Conservation (phyloP, 1,140 invertebrate species). For the Spodoptera litura region DNA sequence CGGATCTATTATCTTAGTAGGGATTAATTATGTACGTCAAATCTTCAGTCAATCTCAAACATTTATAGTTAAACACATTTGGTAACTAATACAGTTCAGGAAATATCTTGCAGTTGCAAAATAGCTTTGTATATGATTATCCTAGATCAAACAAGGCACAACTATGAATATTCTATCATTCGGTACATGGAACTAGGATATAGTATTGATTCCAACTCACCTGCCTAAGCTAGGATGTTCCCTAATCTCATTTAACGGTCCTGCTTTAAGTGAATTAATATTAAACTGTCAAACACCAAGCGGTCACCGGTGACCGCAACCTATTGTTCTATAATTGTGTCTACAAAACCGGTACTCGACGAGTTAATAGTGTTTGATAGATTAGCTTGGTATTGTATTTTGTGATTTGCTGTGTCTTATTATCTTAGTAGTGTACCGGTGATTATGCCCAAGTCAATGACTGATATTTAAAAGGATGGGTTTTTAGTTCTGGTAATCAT, state of each 20-base stretch:
- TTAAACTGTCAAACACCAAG: no score
- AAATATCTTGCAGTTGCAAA: constrained; percentile 15
- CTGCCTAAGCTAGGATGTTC: neutral
- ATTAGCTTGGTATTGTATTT: neutral
- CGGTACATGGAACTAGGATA: constrained; percentile 7
- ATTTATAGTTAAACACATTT: no score
- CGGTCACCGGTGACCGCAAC: no score
- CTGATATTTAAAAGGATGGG: no score
- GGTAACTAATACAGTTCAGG: neutral
- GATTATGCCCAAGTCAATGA: no score
- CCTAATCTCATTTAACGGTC: constrained; percentile 21
- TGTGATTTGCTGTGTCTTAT: neutral
- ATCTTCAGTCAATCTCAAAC: no score
- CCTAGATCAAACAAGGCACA: constrained; percentile 4
- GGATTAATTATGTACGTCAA: no score
- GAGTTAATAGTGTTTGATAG: constrained; percentile 15
- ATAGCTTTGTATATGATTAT: constrained; percentile 32
- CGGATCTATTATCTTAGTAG: no score
- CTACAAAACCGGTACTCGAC: no score
- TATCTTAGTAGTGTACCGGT: no score
- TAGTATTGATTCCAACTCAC: constrained; percentile 8
- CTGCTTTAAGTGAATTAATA: constrained; percentile 4
- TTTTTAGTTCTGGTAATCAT: no score
- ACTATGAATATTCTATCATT: constrained; percentile 33
- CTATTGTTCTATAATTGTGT: no score